Evolutionary conservation across 2,888 invertebrate genomes (phyloP).

Genomic region (Heteropelma amictum): DNA sequence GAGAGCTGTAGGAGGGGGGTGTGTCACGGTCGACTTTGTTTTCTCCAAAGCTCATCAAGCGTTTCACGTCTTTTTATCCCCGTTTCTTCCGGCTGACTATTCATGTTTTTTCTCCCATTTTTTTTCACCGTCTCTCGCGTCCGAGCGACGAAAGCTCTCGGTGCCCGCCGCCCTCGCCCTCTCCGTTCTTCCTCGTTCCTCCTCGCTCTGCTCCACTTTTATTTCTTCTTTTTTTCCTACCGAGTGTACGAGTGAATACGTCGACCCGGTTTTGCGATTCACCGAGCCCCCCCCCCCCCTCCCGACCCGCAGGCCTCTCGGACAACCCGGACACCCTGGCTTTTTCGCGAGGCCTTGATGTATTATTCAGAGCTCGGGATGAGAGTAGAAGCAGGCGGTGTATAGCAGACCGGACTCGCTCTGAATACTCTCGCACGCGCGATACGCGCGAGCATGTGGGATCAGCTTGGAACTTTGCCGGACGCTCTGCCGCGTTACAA

Average conservation of each 20-base stretch:
- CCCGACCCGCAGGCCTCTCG: no score
- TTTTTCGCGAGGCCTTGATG: conserved; percentile 60
- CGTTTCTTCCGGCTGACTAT: not conserved
- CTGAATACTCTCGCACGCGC: no score
- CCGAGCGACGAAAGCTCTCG: conserved; percentile 5
- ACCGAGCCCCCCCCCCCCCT: no score
- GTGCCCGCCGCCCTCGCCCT: not conserved
- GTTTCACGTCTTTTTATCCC: not conserved
- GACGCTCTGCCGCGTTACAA: no score
- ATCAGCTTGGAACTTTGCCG: no score
- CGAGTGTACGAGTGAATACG: no score
- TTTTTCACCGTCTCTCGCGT: conserved; percentile 8
- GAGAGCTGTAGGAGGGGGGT: not conserved
- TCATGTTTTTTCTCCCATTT: no score
- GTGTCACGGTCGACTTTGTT: not conserved
- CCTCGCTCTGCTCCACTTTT: not conserved
- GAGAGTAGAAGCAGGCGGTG: no score
- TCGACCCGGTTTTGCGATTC: no score
- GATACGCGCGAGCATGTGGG: no score
- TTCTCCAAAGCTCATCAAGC: conserved; percentile 22
- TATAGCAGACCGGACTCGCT: not conserved
- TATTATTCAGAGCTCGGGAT: conserved; percentile 67
- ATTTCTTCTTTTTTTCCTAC: not conserved
- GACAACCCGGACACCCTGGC: not conserved
- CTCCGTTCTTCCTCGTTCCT: not conserved